These are phyloP conservation scores for Drosophila biarmipes DNA, from an alignment of 1,140 invertebrate species.

Conservation along the genomic window DNA sequence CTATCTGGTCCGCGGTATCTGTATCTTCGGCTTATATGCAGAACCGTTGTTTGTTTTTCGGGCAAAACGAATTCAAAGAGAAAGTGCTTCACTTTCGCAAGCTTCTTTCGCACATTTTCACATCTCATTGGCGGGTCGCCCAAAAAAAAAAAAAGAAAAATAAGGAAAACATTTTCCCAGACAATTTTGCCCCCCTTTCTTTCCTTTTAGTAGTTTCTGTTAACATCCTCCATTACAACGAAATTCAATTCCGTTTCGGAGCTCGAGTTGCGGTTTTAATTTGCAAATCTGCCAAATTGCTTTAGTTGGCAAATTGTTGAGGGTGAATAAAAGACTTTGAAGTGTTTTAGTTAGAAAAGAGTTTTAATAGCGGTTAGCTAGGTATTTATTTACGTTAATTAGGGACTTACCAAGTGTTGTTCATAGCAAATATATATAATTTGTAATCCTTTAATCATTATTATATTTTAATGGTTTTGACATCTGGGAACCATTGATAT, in stretches of 20 bases:
- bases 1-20: conserved; percentile 13
- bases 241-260: conserved; percentile 25
- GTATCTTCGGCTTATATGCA: conserved; percentile 34
- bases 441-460: too few relatives aligned
- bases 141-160: conserved; percentile 14
- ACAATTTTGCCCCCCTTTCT: conserved; percentile 28
- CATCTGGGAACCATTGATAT: too few relatives aligned
- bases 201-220: conserved; percentile 8
- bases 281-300: conserved; percentile 5
- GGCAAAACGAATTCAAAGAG: conserved; percentile 10
- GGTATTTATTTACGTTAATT: not conserved
- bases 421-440: too few relatives aligned
- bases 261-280: conserved; percentile 21
- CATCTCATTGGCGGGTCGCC: conserved; percentile 1
- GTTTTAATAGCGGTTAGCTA: not conserved
- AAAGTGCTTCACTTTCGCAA: conserved; percentile 41
- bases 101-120: conserved; percentile 25
- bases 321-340: not conserved
- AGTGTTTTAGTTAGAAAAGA: not conserved
- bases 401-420: too few relatives aligned
- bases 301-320: not conserved
- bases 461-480: too few relatives aligned
- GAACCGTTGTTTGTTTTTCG: conserved; percentile 34
- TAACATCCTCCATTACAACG: conserved; percentile 29
- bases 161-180: conserved; percentile 46